Evolutionary conservation across 2,797 vertebrate species (phyloP).

Genomic region (Tokudaia tokunoshimensis): DNA sequence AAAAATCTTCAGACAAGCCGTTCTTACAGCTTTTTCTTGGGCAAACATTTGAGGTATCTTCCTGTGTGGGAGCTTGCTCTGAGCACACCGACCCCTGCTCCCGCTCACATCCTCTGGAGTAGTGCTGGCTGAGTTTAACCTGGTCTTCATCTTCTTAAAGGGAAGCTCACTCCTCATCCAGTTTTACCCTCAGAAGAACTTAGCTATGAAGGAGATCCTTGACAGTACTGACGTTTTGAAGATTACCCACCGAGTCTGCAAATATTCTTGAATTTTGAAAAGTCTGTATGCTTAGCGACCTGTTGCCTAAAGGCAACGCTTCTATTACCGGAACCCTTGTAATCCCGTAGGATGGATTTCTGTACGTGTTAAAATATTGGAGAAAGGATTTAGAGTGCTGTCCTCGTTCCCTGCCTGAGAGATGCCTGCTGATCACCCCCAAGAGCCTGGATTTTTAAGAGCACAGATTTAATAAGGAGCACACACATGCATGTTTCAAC

Average conservation of each 20-base stretch:
- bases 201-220: slow-evolving; percentile 58
- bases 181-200: not conserved
- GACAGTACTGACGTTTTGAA: slow-evolving; percentile 32
- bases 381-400: slow-evolving; percentile 5
- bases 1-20: not conserved
- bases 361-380: slow-evolving; percentile 37
- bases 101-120: not conserved
- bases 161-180: slow-evolving; percentile 53
- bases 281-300: slow-evolving; percentile 47
- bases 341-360: not conserved
- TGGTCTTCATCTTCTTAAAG: slow-evolving; percentile 61
- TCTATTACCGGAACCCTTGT: slow-evolving; percentile 1
- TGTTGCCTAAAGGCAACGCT: slow-evolving; percentile 41
- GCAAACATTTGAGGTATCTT: not conserved
- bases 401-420: not conserved
- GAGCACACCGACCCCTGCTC: not conserved
- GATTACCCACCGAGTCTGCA: slow-evolving; percentile 47
- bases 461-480: not conserved
- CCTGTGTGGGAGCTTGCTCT: not conserved
- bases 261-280: slow-evolving; percentile 56
- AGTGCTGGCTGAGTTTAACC: not conserved
- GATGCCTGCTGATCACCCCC: slow-evolving; percentile 1
- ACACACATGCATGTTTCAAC: not conserved
- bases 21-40: slow-evolving; percentile 6
- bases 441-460: slow-evolving; percentile 51